Evolutionary conservation across 1,140 invertebrate species (phyloP).

Genomic region (Caerostris darwini): DNA sequence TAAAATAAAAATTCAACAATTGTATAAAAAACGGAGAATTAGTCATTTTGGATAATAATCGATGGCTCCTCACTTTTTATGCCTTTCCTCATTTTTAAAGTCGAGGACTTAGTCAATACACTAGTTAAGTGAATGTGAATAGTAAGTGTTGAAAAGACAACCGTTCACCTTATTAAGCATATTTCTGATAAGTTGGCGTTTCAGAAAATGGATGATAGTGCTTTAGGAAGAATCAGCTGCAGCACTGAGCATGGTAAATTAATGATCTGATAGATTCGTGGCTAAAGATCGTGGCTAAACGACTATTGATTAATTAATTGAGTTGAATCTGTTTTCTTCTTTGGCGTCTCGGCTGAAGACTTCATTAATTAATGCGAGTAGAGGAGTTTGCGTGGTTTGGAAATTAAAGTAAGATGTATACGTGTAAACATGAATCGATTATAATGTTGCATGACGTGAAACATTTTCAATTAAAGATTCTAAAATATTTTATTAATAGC

Average conservation of each 20-base stretch:
- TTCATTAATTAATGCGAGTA: conserved; percentile 15
- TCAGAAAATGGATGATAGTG: not conserved
- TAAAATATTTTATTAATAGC: too few species aligned
- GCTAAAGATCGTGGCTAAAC: not conserved
- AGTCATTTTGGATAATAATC: too few species aligned
- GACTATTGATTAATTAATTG: conserved; percentile 40
- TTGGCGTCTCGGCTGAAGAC: not conserved
- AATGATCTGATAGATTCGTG: not conserved
- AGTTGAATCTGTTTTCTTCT: not conserved
- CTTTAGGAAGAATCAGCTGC: not conserved
- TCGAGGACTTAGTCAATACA: not conserved
- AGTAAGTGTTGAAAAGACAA: not conserved
- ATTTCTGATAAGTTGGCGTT: not conserved
- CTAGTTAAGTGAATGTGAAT: not conserved
- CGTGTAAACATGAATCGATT: not conserved
- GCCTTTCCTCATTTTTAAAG: not conserved
- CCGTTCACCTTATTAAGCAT: conserved; percentile 12
- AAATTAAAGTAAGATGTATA: not conserved
- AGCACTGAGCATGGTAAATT: not conserved
- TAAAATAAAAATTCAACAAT: too few species aligned
- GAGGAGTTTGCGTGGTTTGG: not conserved
- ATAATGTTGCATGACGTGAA: not conserved
- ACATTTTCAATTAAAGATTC: too few species aligned
- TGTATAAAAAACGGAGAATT: too few species aligned
- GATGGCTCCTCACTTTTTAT: not conserved